phyloP scores from a whole-genome alignment of 2,113 vertebrate species.

The Ameiurus melas region DNA sequence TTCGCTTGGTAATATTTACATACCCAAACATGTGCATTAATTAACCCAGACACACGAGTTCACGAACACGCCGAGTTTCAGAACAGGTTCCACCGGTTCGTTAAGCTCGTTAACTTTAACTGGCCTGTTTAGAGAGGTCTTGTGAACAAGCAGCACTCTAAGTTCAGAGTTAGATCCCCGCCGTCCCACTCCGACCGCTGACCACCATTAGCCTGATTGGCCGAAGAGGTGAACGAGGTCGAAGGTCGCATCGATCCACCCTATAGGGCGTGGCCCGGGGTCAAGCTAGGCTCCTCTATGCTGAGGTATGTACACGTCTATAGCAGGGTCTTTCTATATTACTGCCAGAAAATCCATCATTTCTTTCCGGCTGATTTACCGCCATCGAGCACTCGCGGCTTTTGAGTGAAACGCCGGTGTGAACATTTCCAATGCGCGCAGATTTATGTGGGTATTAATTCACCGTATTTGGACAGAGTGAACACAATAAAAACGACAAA shows the following conservation, averaged over 20 bases:
- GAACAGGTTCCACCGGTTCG: neutral
- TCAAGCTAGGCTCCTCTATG: constrained; percentile 37
- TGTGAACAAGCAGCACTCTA: neutral
- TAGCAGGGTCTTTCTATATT: constrained; percentile 62
- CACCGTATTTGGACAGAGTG: constrained; percentile 58
- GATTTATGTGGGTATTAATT: constrained; percentile 72
- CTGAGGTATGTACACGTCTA: constrained; percentile 70
- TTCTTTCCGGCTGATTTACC: constrained; percentile 75
- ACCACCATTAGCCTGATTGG: constrained; percentile 76
- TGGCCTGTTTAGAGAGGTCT: constrained; percentile 55
- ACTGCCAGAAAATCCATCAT: constrained; percentile 73
- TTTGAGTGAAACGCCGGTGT: constrained; percentile 42
- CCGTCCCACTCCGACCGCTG: constrained; percentile 52
- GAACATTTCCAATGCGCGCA: constrained; percentile 65
- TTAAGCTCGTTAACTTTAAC: constrained; percentile 59
- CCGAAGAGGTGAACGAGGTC: constrained; percentile 69
- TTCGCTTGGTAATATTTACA: constrained; percentile 20
- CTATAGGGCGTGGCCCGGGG: constrained; percentile 56
- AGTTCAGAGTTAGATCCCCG: constrained; percentile 63
- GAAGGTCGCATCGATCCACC: constrained; percentile 71
- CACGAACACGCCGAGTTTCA: neutral
- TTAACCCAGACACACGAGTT: neutral
- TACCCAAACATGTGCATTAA: constrained; percentile 27
- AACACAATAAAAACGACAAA: too few relatives aligned
- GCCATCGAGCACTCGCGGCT: constrained; percentile 32